Evolutionary conservation across 2,113 vertebrate genomes (phyloP), one percentile per base, ranked within the genome.

Genomic region (Apeltes quadracus): DNA sequence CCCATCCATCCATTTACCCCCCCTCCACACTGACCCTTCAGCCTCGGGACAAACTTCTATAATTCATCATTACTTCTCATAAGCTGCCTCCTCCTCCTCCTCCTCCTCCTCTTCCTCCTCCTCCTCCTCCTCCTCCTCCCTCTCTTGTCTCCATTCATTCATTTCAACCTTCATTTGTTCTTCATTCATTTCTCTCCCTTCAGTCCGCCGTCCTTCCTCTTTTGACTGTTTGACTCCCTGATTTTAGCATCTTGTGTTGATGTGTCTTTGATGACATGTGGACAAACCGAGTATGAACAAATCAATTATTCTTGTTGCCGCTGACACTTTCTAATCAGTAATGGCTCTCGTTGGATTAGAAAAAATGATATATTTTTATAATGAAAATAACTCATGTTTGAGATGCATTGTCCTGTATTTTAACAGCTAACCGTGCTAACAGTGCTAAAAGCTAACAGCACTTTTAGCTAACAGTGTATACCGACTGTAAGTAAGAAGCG

Each of bases 31-130:
- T 79, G 69, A 78, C 80, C 79, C 75, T 73, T 75, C 71, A 78
- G 80, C 88, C 84, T 51, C 38, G 2, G 81, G 88, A 84, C 67
- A 75, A 57, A 48, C 62, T 75, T 90, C 72, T 74, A 90, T 90
- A 85, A 90, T 88, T 90, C 74, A 88, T 87, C 57, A 59, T 69
- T 36, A 71, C 72, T 84, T 71, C 61, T 79, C 76, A 86, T 63
- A 71, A 89, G 25, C 68, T 22, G 5, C 63, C 58, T 23, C 65
- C 41, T 62, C 72, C 23, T 50, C 66, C 36, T 71, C 54, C 14
- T 53, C 43, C 51, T 53, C 15, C 11, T n/a, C 56, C 23, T 71
- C 68, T 22, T 3, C 63, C 58, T 23, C 65, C 41, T 62, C 72
- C 23, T 50, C 66, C 36, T 71, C 54, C 14, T 53, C 43, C 51